Conservation (phyloP, 2,797 vertebrate genomes). For the Kryptopterus vitreolus region DNA sequence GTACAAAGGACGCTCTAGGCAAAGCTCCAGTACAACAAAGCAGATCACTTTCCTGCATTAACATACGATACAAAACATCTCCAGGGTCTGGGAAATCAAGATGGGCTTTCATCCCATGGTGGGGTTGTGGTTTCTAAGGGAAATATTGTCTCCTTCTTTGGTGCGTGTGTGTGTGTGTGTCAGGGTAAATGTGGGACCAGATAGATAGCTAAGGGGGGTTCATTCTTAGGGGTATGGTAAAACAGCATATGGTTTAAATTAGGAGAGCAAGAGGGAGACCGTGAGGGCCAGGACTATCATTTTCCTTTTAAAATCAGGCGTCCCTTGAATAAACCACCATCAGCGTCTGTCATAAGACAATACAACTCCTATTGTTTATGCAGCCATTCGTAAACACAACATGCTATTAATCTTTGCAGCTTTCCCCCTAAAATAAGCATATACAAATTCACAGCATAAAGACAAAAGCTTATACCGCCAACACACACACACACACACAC, state of each 20-base stretch:
- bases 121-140: conserved; percentile 53
- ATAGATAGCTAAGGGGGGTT: conserved; percentile 24
- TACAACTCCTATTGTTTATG: conserved; percentile 32
- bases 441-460: conserved; percentile 50
- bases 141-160: conserved; percentile 37
- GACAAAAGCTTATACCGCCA: conserved; percentile 34
- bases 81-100: conserved; percentile 61
- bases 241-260: conserved; percentile 54
- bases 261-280: conserved; percentile 26
- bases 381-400: conserved; percentile 21
- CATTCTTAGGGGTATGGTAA: conserved; percentile 34
- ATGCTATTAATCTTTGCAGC: conserved; percentile 13
- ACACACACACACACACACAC: no score
- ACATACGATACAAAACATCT: conserved; percentile 61
- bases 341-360: conserved; percentile 27
- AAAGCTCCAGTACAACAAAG: conserved; percentile 36
- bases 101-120: conserved; percentile 54
- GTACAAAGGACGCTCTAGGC: conserved; percentile 22
- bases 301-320: conserved; percentile 8
- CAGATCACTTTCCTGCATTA: conserved; percentile 55
- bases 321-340: conserved; percentile 35
- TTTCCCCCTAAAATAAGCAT: conserved; percentile 58
- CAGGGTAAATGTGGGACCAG: conserved; percentile 33
- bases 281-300: conserved; percentile 18
- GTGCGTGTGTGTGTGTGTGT: conserved; percentile 49